Conservation (phyloP, 2,113 vertebrate species). For the pig (Sus scrofa) region DNA sequence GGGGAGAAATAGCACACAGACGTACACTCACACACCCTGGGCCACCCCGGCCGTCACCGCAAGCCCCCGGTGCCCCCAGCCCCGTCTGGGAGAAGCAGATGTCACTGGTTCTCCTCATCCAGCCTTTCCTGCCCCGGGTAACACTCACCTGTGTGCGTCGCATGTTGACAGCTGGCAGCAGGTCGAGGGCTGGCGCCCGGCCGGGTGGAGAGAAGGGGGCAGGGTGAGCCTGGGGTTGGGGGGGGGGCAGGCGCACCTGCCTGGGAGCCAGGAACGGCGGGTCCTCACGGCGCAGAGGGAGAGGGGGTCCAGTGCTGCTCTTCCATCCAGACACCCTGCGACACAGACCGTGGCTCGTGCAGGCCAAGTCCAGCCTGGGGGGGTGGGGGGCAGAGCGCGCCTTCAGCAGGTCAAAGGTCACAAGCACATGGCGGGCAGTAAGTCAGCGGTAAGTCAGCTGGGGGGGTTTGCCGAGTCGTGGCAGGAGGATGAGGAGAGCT, state of each 20-base stretch:
- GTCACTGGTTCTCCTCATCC: background rate
- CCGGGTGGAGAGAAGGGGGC: no score
- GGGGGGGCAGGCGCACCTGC: no score
- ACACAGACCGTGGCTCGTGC: fast-evolving
- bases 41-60: background rate
- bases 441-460: fast-evolving
- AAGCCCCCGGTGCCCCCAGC: no score
- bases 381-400: background rate
- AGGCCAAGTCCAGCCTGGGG: background rate
- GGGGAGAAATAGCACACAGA: background rate
- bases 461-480: background rate
- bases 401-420: background rate
- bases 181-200: fast-evolving
- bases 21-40: no score
- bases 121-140: background rate
- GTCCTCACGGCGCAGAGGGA: fast-evolving
- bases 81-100: background rate
- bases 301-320: fast-evolving
- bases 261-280: no score
- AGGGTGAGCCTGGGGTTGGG: background rate
- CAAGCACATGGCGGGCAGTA: fast-evolving
- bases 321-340: background rate
- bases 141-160: background rate
- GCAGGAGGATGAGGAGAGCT: fast-evolving
- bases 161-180: fast-evolving